A percentile compares a stretch with the other conserved stretches of the same genome.
These are phyloP conservation scores for Melanaphis sacchari DNA, from an alignment of 1,140 invertebrate species.

Conservation along the genomic window DNA sequence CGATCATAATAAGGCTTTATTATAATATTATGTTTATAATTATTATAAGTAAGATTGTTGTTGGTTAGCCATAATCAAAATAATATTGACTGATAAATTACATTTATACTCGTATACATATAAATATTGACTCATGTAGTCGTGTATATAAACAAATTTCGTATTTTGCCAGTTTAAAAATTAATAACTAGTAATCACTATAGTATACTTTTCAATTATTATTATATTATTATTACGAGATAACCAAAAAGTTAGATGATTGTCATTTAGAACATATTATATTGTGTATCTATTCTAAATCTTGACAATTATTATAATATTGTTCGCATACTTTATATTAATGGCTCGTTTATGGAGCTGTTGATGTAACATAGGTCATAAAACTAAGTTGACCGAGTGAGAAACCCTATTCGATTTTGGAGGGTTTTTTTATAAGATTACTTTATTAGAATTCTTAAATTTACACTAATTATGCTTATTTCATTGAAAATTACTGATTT, in stretches of 20 bases:
- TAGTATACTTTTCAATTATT: slow-evolving; percentile 18
- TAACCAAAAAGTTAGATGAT: background rate
- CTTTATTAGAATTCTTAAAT: background rate
- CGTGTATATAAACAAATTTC: background rate
- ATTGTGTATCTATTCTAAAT: background rate
- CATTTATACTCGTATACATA: background rate
- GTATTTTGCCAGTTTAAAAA: background rate
- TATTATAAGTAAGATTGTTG: background rate
- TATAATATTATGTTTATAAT: background rate
- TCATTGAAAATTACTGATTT: background rate
- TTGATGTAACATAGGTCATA: background rate
- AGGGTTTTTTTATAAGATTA: background rate
- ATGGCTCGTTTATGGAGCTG: background rate
- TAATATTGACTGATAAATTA: background rate
- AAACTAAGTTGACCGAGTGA: background rate
- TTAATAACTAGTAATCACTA: background rate
- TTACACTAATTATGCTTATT: background rate
- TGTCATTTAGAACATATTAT: background rate
- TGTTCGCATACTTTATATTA: background rate
- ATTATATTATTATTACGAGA: background rate
- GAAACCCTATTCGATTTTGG: background rate
- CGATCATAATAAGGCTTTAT: background rate
- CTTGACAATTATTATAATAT: slow-evolving; percentile 5
- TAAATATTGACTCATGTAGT: background rate
- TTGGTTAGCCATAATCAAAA: background rate